Conservation (phyloP, 1,140 invertebrate genomes). For the Neocloeon triangulifer region DNA sequence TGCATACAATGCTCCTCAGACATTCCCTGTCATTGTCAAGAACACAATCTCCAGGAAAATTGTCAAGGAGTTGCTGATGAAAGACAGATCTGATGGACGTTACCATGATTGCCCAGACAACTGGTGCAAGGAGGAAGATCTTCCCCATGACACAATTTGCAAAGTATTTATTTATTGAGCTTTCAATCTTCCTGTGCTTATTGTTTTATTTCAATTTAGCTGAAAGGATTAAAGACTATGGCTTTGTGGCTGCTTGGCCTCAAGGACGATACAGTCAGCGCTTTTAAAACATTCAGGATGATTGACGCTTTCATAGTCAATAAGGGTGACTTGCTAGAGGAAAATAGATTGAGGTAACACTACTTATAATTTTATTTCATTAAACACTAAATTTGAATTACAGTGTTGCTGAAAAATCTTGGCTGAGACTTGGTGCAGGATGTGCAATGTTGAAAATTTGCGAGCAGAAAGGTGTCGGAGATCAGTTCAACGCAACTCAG, state of each 20-base stretch:
- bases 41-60: constrained; percentile 87
- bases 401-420: constrained; percentile 81
- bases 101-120: constrained; percentile 20
- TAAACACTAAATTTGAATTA: constrained; percentile 11
- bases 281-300: constrained; percentile 85
- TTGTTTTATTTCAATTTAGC: constrained; percentile 13
- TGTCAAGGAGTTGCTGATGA: constrained; percentile 83
- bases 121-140: constrained; percentile 72
- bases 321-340: constrained; percentile 56
- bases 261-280: constrained; percentile 68
- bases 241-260: constrained; percentile 84
- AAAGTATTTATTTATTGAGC: constrained; percentile 30
- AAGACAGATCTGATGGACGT: constrained; percentile 28
- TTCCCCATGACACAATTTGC: constrained; percentile 77
- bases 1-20: constrained; percentile 71
- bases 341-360: constrained; percentile 26
- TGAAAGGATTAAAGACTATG: constrained; percentile 86
- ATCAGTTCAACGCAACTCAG: constrained; percentile 82
- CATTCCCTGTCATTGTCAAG: constrained; percentile 74
- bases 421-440: constrained; percentile 72
- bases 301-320: constrained; percentile 73
- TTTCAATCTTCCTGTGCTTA: not conserved
- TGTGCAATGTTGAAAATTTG: constrained; percentile 91
- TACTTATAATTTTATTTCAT: constrained; percentile 1
- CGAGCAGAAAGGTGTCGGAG: constrained; percentile 85